Evolutionary conservation across 2,797 vertebrate genomes (phyloP), one percentile per base, ranked within the genome.

Genomic region (Tympanoctomys barrerae): DNA sequence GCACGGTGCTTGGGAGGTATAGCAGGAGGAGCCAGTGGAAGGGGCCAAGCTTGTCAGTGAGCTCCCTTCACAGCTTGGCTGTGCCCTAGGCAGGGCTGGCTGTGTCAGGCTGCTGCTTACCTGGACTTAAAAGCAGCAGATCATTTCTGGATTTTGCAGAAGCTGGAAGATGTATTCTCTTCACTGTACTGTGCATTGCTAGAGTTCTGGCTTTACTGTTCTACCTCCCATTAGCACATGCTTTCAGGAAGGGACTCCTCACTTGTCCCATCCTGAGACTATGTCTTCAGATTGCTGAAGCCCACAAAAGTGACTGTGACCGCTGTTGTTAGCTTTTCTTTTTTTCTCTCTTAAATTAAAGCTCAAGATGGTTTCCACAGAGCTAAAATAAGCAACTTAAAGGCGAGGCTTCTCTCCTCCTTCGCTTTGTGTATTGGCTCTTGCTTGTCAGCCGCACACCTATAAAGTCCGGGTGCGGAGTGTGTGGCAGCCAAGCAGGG

Each of bases 1-100:
- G 52, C 66, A 9, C 2, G 3, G 71, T 28, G 22, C 33, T 54
- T 24, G 49, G 64, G 80, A 52, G 26, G 2, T 10, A 3, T 2
- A 33, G 26, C 28, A 1, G n/a, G 36, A 8, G 5, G 18, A 68
- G 46, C 7, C 7, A 5, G 24, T n/a, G 31, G 12, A 21, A 57
- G 36, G 75, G 71, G 39, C 7, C 2, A 19, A 13, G 2, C 0
- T 1, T 1, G 16, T 26, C 4, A 1, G 42, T 18, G 1, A 0
- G 18, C 49, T 16, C 2, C 9, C 28, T 12, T 13, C 14, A 11
- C 7, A 26, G 64, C 66, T 57, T 26, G 12, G 3, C 9, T 24
- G 9, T 57, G 39, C 46, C 31, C 4, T 14, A 71, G 31, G 33
- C 68, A 49, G 80, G 36, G 54, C 57, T 31, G 54, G 7, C 57